Base-by-base conservation (phyloP, 2,113 vertebrate species). In the Vicugna pacos region DNA sequence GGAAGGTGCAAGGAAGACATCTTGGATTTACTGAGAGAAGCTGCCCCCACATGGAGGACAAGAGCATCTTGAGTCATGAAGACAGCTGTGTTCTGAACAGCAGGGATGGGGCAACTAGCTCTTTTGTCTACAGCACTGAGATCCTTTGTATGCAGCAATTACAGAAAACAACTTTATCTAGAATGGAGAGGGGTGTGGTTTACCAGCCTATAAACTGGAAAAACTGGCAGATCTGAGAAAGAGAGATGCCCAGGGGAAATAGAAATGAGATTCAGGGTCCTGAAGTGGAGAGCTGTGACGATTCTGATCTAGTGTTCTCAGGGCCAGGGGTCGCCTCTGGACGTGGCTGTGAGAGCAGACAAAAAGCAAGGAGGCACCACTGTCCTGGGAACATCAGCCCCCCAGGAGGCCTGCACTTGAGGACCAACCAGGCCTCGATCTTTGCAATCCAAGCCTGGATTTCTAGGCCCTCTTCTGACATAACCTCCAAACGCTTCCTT, bases 181-280 rank as follows among this genome's bases (percentile, higher is more conserved):
- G 14, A 50, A 77, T 28, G 8, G 54, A 89, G 80, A 91, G 24
- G 20, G 3, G 26, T n/a, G 12, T 65, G 20, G 50, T 32, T 77
- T 79, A 89, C 52, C 30, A 60, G 50, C 24, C 93, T 16, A 73
- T 56, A 48, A 91, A 91, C 58, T 89, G 19, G 65, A 77, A 89
- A 95, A 77, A 38, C 35, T 85, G 38, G 26, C 13, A 81, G 22
- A 46, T 67, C 24, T 82, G 89, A 58, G 11, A 35, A 35, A 73
- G 62, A 77, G 19, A 70, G 24, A 73, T 38, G 5, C n/a, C 35
- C 67, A 72, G 2, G 10, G 42, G 42, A 89, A 56, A 62, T 5
- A 62, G 62, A 67, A 72, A 72, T 72, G 67, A 60, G 67, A 93
- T 16, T 70, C 11, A 14, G 24, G 8, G 10, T 79, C 46, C 17